These are phyloP conservation scores for Latrodectus elegans DNA, from an alignment of 2,888 invertebrate genomes.

Conservation along the genomic window DNA sequence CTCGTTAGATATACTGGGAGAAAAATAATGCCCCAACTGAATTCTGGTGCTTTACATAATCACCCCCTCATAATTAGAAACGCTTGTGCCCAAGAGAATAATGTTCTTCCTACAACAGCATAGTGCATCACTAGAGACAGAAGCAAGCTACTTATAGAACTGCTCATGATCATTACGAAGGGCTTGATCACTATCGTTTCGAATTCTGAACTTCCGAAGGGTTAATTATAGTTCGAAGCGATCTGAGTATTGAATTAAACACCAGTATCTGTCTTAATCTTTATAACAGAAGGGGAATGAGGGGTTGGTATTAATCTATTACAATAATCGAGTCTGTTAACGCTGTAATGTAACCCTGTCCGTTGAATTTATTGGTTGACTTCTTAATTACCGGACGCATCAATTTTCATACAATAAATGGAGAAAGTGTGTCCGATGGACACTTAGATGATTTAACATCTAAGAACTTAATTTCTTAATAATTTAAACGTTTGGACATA, in stretches of 20 bases:
- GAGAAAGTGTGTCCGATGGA: no score
- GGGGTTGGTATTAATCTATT: neutral
- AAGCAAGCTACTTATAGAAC: neutral
- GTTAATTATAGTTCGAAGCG: slow-evolving; percentile 47
- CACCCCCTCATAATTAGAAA: slow-evolving; percentile 44
- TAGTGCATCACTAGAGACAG: neutral
- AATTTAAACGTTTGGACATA: no score
- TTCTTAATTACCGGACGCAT: neutral
- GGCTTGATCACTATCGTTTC: slow-evolving; percentile 22
- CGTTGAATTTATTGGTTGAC: neutral
- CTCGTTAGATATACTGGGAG: neutral
- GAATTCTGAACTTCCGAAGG: slow-evolving; percentile 20
- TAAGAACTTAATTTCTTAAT: no score
- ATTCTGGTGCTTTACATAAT: slow-evolving; percentile 41
- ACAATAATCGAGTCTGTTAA: slow-evolving; percentile 5
- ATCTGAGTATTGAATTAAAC: slow-evolving; percentile 56
- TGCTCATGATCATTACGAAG: slow-evolving; percentile 46
- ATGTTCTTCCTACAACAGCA: neutral
- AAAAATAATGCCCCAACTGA: slow-evolving; percentile 33
- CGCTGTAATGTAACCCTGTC: neutral
- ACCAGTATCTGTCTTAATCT: slow-evolving; percentile 50
- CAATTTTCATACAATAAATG: neutral
- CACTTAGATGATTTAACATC: no score
- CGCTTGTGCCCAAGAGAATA: neutral
- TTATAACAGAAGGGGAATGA: neutral